Evolutionary conservation across 1,140 invertebrate genomes (phyloP).

Genomic region (Drosophila nebulosa): DNA sequence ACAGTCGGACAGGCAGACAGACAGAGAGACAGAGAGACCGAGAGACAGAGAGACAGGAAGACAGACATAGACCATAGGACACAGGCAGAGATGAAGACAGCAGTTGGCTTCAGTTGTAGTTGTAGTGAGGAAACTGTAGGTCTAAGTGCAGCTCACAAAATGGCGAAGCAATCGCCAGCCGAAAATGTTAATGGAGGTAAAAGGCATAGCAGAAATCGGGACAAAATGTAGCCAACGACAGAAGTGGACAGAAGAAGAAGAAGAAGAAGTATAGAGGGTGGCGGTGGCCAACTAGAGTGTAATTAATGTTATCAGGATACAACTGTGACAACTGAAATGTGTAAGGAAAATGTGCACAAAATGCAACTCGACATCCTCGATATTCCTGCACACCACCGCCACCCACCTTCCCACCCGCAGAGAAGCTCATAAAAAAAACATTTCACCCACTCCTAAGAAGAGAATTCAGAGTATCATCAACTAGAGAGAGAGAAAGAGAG

Average conservation of each 20-base stretch:
- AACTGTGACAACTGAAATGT: slow-evolving; percentile 43
- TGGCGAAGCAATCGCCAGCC: slow-evolving; percentile 13
- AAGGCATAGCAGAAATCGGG: background rate
- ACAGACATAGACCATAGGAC: background rate
- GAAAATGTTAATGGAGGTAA: slow-evolving; percentile 44
- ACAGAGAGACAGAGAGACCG: slow-evolving; percentile 16
- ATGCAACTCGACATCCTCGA: slow-evolving; percentile 13
- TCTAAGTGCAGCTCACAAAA: slow-evolving; percentile 21
- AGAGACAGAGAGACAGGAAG: no score
- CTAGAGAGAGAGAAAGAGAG: no score
- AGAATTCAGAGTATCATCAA: no score
- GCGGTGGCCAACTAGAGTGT: slow-evolving; percentile 28
- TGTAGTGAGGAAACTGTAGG: background rate
- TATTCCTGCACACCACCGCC: no score
- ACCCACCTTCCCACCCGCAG: no score
- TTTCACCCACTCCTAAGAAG: no score
- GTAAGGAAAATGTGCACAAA: slow-evolving; percentile 4
- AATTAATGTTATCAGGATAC: slow-evolving; percentile 63
- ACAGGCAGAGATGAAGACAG: background rate
- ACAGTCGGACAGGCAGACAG: slow-evolving; percentile 35
- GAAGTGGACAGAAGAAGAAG: background rate
- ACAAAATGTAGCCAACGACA: slow-evolving; percentile 12
- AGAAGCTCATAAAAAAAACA: no score
- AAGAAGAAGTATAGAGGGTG: background rate
- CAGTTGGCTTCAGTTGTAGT: background rate